Conservation (phyloP, 2,797 vertebrate genomes). For the Platyrinchus mystaceus region DNA sequence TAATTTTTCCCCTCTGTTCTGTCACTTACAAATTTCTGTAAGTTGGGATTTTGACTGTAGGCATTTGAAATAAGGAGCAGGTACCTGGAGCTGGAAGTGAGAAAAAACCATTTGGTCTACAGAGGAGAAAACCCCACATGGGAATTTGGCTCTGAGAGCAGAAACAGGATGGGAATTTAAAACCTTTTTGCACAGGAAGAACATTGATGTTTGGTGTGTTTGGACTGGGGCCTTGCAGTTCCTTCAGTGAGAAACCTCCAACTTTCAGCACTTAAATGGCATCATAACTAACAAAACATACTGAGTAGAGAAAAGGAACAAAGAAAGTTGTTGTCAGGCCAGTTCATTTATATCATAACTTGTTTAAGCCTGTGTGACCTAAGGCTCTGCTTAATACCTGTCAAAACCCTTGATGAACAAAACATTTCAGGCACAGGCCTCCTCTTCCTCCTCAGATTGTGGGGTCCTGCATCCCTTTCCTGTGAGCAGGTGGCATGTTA, state of each 20-base stretch:
- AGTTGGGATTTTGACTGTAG: not conserved
- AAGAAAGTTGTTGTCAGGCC: not conserved
- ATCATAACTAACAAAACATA: not conserved
- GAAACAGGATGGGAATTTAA: not conserved
- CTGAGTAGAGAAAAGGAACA: not conserved
- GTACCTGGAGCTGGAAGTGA: not conserved
- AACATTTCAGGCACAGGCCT: not conserved
- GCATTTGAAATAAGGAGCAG: not conserved
- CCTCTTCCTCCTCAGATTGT: not conserved
- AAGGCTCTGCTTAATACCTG: not conserved
- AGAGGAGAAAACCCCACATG: not conserved
- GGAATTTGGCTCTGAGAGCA: not conserved
- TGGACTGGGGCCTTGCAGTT: not conserved
- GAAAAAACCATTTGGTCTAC: not conserved
- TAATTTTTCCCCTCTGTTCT: not conserved
- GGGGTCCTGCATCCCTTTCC: not conserved
- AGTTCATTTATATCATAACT: not conserved
- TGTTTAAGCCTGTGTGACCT: not conserved
- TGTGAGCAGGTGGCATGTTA: not conserved
- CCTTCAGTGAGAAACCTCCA: not conserved
- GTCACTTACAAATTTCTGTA: not conserved
- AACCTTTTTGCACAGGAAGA: not conserved
- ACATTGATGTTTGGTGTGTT: not conserved
- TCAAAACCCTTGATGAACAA: not conserved
- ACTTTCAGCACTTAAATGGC: not conserved